Evolutionary conservation across 1,140 invertebrate species (phyloP).

Genomic region (Sarcophaga bullata): DNA sequence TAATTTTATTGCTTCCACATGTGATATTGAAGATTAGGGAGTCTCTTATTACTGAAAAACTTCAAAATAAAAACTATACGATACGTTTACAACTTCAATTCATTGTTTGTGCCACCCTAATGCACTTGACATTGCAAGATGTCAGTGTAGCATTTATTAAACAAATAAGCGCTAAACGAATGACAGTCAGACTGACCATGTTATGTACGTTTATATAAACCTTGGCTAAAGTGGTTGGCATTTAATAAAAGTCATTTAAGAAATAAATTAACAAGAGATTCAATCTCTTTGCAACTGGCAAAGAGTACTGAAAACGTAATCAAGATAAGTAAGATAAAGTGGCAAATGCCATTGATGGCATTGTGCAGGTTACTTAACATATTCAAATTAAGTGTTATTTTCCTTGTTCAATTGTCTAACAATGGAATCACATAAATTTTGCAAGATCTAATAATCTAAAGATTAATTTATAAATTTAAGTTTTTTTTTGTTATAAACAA

Average conservation of each 20-base stretch:
- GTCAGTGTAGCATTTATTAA: neutral
- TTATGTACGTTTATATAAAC: too few species aligned
- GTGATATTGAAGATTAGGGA: neutral
- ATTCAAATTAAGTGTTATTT: too few species aligned
- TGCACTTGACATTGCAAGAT: neutral
- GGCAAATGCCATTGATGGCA: too few species aligned
- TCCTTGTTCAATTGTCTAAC: too few species aligned
- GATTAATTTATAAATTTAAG: too few species aligned
- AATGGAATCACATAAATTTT: too few species aligned
- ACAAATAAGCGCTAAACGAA: too few species aligned
- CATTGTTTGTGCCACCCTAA: neutral
- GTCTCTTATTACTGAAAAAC: too few species aligned
- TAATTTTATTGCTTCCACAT: neutral
- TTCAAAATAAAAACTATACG: neutral
- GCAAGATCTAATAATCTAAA: too few species aligned
- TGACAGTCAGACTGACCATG: neutral
- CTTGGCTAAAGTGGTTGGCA: conserved; percentile 8
- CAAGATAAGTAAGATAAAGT: too few species aligned
- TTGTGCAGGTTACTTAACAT: too few species aligned
- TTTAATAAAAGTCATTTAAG: conserved; percentile 19
- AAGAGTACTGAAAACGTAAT: neutral
- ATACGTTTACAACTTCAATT: neutral
- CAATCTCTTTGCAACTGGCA: neutral
- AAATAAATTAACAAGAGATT: conserved; percentile 1
- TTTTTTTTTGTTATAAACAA: too few species aligned